These are phyloP conservation scores for Piaya cayana DNA, from an alignment of 2,113 vertebrate species.

Conservation along the genomic window DNA sequence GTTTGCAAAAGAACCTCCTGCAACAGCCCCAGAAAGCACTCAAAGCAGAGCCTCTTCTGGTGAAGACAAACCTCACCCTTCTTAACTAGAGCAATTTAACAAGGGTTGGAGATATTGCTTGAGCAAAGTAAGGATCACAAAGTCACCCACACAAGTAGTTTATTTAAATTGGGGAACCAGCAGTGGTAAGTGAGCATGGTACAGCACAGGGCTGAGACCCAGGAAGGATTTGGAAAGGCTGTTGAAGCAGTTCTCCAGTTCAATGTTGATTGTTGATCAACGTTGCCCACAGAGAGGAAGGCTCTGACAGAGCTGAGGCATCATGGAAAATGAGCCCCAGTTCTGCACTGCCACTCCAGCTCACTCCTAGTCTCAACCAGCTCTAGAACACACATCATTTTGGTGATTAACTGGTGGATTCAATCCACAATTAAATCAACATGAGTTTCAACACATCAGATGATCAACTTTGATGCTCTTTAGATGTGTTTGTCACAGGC, in stretches of 20 bases:
- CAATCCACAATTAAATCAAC: neutral
- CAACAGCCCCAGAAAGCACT: neutral
- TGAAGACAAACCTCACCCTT: neutral
- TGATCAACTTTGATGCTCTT: neutral
- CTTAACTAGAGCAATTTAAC: neutral
- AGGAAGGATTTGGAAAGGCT: neutral
- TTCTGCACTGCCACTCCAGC: neutral
- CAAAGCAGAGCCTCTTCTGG: neutral
- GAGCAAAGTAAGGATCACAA: neutral
- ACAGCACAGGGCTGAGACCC: neutral
- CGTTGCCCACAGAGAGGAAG: neutral
- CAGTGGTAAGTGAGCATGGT: neutral
- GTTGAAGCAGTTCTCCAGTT: neutral
- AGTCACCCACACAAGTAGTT: neutral
- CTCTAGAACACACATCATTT: neutral
- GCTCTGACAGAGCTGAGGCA: neutral
- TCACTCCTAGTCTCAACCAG: neutral
- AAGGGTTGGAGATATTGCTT: neutral
- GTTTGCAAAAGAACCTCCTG: neutral
- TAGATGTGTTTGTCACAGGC: neutral
- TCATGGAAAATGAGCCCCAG: neutral
- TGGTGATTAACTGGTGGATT: neutral
- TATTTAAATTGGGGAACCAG: neutral
- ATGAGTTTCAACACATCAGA: neutral
- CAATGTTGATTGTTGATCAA: no score